These are phyloP conservation scores for Chinchilla lanigera DNA, from an alignment of 2,113 vertebrate species.

Conservation along the genomic window DNA sequence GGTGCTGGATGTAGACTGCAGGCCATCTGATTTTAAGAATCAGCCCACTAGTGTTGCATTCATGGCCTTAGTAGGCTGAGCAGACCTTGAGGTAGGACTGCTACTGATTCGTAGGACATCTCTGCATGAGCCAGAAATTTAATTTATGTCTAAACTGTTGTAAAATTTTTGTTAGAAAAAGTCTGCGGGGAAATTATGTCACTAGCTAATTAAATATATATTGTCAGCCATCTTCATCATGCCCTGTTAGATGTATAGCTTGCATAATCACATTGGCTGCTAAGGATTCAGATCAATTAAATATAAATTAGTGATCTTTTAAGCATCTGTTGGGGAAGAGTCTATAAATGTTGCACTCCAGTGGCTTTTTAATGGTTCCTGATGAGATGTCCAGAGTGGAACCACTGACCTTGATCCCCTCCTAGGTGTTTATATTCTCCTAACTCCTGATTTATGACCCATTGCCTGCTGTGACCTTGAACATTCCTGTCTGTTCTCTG, in stretches of 20 bases:
- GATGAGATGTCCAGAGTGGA: conserved; percentile 54
- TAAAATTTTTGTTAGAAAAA: conserved; percentile 14
- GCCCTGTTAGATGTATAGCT: neutral
- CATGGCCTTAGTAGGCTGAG: neutral
- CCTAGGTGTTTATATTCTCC: conserved; percentile 27
- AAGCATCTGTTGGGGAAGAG: conserved; percentile 48
- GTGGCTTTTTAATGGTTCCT: conserved; percentile 61
- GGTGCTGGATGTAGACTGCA: neutral
- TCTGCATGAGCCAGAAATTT: neutral
- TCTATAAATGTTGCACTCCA: conserved; percentile 16
- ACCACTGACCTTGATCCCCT: conserved; percentile 56
- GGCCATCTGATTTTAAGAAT: neutral
- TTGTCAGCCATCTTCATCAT: neutral
- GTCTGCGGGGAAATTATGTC: neutral
- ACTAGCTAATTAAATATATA: neutral
- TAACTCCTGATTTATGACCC: conserved; percentile 62
- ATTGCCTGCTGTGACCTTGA: conserved; percentile 51
- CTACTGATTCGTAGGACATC: neutral
- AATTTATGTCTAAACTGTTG: conserved; percentile 3
- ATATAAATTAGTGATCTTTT: conserved; percentile 29
- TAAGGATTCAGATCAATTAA: neutral
- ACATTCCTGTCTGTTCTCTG: conserved; percentile 32
- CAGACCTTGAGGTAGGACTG: neutral
- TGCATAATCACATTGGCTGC: neutral
- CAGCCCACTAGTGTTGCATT: neutral